Base-by-base conservation (phyloP, 2,797 vertebrate species). In the Potorous gilbertii region DNA sequence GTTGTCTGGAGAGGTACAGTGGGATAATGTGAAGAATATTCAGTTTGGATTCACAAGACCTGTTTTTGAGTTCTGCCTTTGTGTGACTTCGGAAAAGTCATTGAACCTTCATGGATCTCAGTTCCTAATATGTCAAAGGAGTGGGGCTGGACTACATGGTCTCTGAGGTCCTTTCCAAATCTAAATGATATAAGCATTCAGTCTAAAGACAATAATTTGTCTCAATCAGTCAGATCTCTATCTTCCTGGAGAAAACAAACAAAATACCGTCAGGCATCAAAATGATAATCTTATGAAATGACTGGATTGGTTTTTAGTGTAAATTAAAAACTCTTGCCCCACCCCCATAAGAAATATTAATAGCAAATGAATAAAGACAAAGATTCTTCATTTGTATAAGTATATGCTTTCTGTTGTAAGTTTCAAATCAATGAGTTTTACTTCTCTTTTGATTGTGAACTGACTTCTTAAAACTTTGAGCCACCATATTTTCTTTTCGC, bases 321-420 rank as follows among this genome's bases (percentile, higher is more conserved):
- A 40, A 74, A 40, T 28, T n/a, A 40, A 74, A n/a, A 74, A n/a
- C 5, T 16, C 62, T 74, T 59, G 59, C 13, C 31, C 4, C 31
- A 62, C 31, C 29, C 59, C 13, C 59, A 14, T 4, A 62, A 62
- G 57, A 62, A 62, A 62, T 34, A 34, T 34, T 62, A 62, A 93
- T 18, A 91, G 54, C 29, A 92, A 93, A 92, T 31, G 94, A n/a
- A n/a, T 56, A 91, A 96, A 12, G 54, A 4, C 56, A 94, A 93
- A 74, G 21, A 0, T 93, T 90, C 95, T 95, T 54, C 5, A 56
- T 24, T 93, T 90, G 50, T 74, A 8, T 56, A 94, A 93, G 59
- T 46, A 95, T 13, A 89, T 34, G n/a, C 16, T 94, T 94, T 56
- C 92, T 46, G 2, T 46, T 54, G 74, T 31, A 94, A 40, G 29